A percentile compares a stretch with the other conserved stretches of the same genome.
phyloP scores from a whole-genome alignment of 2,888 invertebrate genomes.

The Drosophila meridionalis region DNA sequence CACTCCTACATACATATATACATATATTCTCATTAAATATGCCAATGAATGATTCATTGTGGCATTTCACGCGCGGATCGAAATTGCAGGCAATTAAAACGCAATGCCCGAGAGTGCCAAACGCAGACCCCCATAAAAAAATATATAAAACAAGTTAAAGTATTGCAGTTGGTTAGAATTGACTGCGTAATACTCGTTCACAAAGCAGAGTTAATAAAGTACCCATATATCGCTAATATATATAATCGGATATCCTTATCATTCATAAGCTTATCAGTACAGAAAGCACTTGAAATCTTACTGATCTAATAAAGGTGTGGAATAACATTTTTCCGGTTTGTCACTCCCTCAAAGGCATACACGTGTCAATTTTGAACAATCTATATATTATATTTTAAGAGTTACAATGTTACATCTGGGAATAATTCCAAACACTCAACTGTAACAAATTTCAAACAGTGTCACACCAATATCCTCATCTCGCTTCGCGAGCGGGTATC shows the following conservation, averaged over 20 bases:
- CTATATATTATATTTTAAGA: background rate
- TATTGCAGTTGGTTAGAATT: background rate
- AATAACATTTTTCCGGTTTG: background rate
- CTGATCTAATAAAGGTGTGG: background rate
- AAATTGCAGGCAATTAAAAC: slow-evolving; percentile 50
- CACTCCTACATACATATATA: background rate
- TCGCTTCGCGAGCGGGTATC: background rate
- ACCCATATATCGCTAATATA: background rate
- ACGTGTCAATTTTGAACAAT: too few relatives aligned
- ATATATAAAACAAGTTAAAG: background rate
- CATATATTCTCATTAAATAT: slow-evolving; percentile 20
- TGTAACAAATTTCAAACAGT: background rate
- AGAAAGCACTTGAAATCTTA: background rate
- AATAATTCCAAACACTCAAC: background rate
- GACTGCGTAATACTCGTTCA: background rate
- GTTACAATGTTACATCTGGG: too few relatives aligned
- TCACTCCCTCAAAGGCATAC: background rate
- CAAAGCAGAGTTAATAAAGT: background rate
- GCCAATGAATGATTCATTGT: slow-evolving; percentile 39
- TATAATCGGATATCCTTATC: background rate
- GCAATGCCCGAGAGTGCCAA: slow-evolving; percentile 31
- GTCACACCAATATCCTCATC: background rate
- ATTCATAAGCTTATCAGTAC: background rate
- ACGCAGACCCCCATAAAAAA: slow-evolving; percentile 19
- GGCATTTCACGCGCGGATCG: slow-evolving; percentile 26